Evolutionary conservation across 2,113 vertebrate genomes (phyloP).

Genomic region (Pelodiscus sinensis): DNA sequence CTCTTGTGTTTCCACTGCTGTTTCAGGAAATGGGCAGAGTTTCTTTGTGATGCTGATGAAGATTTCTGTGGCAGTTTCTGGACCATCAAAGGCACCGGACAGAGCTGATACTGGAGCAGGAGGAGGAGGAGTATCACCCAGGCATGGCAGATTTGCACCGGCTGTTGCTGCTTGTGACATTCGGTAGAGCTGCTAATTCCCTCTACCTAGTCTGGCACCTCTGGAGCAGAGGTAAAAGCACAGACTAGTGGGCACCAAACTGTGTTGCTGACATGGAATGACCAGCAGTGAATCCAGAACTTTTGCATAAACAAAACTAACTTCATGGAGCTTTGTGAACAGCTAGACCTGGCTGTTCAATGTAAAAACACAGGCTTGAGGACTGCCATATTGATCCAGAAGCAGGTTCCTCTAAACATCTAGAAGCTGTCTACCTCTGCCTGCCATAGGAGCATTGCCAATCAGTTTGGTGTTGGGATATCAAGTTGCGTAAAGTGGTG

Average conservation of each 20-base stretch:
- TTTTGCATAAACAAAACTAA: background rate
- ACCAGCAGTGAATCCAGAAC: background rate
- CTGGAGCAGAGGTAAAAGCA: background rate
- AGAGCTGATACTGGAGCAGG: too few relatives aligned
- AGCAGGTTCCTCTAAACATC: background rate
- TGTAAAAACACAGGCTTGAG: background rate
- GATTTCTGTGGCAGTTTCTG: background rate
- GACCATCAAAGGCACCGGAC: background rate
- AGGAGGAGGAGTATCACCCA: background rate
- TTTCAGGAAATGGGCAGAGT: background rate
- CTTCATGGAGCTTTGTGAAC: background rate
- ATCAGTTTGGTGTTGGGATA: background rate
- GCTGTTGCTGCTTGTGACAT: background rate
- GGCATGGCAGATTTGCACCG: background rate
- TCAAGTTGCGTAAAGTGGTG: background rate
- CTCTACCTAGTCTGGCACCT: background rate
- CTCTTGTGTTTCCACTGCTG: background rate
- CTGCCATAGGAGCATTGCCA: background rate
- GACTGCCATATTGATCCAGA: background rate
- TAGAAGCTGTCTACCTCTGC: background rate
- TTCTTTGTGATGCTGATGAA: background rate
- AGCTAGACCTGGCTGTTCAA: background rate
- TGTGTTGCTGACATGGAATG: background rate
- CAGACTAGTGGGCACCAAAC: background rate
- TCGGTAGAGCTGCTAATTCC: too few relatives aligned